Percentiles rank a stretch among this genome's conserved stretches.
phyloP scores from a whole-genome alignment of 2,113 vertebrate species.

The Phalacrocorax brasilianus region DNA sequence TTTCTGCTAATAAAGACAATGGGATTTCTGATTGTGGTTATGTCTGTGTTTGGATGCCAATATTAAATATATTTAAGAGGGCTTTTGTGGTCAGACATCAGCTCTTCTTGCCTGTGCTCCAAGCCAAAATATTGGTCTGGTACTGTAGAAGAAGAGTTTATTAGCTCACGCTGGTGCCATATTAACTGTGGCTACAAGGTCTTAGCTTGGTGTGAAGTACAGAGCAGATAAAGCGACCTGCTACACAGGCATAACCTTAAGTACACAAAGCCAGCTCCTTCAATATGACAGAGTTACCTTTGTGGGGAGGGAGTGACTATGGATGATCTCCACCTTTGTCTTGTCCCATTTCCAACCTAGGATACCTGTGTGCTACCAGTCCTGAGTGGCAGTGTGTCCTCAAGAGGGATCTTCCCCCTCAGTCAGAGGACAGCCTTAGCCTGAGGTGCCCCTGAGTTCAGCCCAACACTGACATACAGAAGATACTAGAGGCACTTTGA shows the following conservation, averaged over 20 bases:
- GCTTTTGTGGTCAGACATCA: not conserved
- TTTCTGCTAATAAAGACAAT: not conserved
- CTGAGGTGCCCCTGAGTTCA: not conserved
- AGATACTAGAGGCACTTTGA: not conserved
- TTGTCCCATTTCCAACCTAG: not conserved
- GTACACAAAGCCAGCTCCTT: not conserved
- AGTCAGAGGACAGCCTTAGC: not conserved
- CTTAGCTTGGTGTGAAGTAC: not conserved
- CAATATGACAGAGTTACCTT: not conserved
- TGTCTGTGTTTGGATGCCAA: not conserved
- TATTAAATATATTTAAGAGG: not conserved
- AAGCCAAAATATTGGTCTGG: not conserved
- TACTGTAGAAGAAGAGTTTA: not conserved
- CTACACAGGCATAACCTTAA: not conserved
- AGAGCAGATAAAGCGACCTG: not conserved
- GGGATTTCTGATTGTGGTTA: not conserved
- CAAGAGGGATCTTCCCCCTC: not conserved
- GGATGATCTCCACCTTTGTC: not conserved
- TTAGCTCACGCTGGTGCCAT: not conserved
- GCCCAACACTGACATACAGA: not conserved
- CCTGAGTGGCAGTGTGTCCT: not conserved
- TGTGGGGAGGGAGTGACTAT: not conserved
- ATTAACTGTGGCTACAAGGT: not conserved
- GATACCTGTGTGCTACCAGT: not conserved
- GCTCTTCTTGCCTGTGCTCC: not conserved